Conservation (phyloP, 2,113 vertebrate species). For the Coreoperca whiteheadi region DNA sequence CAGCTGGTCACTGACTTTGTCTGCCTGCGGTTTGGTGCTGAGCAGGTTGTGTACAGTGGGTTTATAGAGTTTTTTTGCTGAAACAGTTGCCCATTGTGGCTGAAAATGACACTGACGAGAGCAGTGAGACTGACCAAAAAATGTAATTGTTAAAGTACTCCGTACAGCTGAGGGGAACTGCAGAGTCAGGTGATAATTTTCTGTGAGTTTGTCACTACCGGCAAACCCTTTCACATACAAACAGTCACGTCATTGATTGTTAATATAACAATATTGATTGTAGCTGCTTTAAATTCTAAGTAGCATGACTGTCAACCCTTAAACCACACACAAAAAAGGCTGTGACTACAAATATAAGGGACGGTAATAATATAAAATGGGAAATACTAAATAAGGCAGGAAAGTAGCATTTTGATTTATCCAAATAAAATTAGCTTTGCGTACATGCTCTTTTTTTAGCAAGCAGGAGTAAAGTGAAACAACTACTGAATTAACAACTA, state of each 20-base stretch:
- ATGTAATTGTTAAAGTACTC: too few species aligned
- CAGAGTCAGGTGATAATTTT: background rate
- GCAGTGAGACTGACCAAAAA: background rate
- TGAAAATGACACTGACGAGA: background rate
- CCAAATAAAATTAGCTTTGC: background rate
- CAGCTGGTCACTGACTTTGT: background rate
- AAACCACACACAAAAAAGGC: background rate
- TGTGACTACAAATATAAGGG: too few species aligned
- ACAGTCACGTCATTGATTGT: background rate
- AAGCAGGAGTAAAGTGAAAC: background rate
- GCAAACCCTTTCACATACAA: background rate
- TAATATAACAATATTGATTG: background rate
- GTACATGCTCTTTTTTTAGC: background rate
- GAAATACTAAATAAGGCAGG: background rate
- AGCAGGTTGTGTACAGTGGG: background rate
- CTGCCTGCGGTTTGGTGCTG: background rate
- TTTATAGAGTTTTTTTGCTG: background rate
- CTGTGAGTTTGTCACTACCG: background rate
- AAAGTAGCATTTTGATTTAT: background rate
- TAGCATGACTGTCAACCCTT: background rate
- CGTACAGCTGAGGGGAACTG: background rate
- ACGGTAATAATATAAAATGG: too few species aligned
- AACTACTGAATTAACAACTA: slow-evolving; percentile 13
- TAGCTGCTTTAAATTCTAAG: background rate
- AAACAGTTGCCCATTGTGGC: background rate